Percentiles rank a stretch among this genome's conserved stretches.
These are phyloP conservation scores for Dicrostonyx torquatus DNA, from an alignment of 2,797 vertebrate species.

Conservation along the genomic window DNA sequence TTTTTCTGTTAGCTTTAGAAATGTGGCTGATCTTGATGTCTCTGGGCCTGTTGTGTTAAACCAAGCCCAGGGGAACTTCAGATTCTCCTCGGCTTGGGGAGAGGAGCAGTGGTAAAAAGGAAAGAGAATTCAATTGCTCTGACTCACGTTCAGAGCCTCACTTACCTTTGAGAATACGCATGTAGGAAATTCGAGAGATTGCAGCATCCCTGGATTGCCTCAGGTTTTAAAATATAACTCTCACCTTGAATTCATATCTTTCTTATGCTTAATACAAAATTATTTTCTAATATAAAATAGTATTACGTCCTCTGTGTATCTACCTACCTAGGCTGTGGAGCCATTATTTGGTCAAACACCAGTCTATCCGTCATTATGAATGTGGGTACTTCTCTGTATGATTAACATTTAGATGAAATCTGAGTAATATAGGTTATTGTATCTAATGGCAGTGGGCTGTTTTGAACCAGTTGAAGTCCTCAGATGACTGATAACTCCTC, in stretches of 20 bases:
- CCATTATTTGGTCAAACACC: neutral
- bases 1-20: slow-evolving; percentile 79
- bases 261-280: slow-evolving; percentile 37
- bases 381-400: neutral
- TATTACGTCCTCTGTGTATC: neutral
- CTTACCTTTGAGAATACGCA: neutral
- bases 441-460: neutral
- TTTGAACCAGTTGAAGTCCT: neutral
- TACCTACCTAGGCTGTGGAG: neutral
- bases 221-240: slow-evolving; percentile 37
- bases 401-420: slow-evolving; percentile 48
- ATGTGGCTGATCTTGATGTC: slow-evolving; percentile 50
- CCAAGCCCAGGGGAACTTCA: neutral
- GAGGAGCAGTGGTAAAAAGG: neutral
- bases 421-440: neutral
- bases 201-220: neutral
- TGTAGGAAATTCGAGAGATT: neutral
- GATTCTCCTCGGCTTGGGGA: neutral
- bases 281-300: slow-evolving; percentile 14
- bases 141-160: neutral
- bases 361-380: slow-evolving; percentile 5
- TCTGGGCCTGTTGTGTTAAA: slow-evolving; percentile 52
- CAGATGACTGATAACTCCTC: neutral
- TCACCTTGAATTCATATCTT: slow-evolving; percentile 40
- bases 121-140: slow-evolving; percentile 41